Evolutionary conservation across 1,140 invertebrate genomes (phyloP).

Genomic region (Drosophila santomea): DNA sequence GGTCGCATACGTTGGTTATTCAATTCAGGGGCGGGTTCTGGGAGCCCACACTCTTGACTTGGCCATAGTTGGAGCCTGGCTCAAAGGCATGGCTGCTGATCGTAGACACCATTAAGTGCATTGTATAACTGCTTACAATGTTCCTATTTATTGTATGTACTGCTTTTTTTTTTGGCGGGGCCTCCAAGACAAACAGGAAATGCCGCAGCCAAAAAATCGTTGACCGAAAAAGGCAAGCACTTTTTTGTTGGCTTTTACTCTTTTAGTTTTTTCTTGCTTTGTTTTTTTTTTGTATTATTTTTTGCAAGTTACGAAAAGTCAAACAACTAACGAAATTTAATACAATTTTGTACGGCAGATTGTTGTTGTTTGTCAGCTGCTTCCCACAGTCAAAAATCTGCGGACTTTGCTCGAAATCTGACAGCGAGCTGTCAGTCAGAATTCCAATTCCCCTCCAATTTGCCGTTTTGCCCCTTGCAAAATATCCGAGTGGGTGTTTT

Average conservation of each 20-base stretch:
- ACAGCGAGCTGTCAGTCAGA: slow-evolving; percentile 75
- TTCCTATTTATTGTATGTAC: slow-evolving; percentile 28
- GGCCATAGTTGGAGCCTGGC: slow-evolving; percentile 28
- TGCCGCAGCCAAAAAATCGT: slow-evolving; percentile 64
- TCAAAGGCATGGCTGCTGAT: slow-evolving; percentile 23
- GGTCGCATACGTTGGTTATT: slow-evolving; percentile 18
- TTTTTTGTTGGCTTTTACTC: slow-evolving; percentile 41
- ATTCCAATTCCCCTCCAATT: slow-evolving; percentile 7
- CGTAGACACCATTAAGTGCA: slow-evolving; percentile 34
- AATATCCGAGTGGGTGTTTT: slow-evolving; percentile 50
- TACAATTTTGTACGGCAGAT: slow-evolving; percentile 64
- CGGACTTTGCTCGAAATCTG: slow-evolving; percentile 71
- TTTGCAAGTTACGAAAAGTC: slow-evolving; percentile 72
- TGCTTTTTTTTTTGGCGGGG: slow-evolving; percentile 30
- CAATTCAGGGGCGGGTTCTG: slow-evolving; percentile 41
- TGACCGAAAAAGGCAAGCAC: slow-evolving; percentile 76
- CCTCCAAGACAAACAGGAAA: slow-evolving; percentile 70
- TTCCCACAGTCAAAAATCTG: slow-evolving; percentile 67
- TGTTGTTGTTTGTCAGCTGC: slow-evolving; percentile 35
- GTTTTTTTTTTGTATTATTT: slow-evolving; percentile 5
- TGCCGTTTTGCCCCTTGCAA: not conserved
- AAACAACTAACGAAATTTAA: slow-evolving; percentile 79
- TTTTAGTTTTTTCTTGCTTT: slow-evolving; percentile 28
- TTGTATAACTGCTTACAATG: slow-evolving; percentile 59
- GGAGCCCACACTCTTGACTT: slow-evolving; percentile 40